These are phyloP conservation scores for Octodon degus DNA, from an alignment of 2,113 vertebrate genomes.

Conservation along the genomic window DNA sequence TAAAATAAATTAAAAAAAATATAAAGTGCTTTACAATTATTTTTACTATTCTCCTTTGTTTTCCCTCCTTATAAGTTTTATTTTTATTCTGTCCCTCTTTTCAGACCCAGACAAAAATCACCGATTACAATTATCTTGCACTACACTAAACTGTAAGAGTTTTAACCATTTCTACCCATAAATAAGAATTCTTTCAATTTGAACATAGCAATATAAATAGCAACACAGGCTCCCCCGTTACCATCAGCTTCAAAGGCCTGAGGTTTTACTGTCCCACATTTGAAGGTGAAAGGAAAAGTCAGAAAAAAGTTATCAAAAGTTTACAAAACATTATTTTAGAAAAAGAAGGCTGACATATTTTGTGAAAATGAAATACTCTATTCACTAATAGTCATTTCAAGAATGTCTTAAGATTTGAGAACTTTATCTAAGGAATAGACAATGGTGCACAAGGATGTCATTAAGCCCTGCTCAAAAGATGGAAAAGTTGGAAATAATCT, in stretches of 20 bases:
- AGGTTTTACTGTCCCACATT: neutral
- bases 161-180: neutral
- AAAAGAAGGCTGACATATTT: neutral
- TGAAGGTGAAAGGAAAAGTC: neutral
- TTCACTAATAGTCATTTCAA: conserved; percentile 41
- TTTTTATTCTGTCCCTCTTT: neutral
- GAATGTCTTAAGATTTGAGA: neutral
- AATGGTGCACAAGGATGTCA: neutral
- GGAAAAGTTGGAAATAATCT: conserved; percentile 10
- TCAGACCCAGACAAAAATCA: neutral
- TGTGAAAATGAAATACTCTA: neutral
- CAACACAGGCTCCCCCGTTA: neutral
- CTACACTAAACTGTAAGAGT: neutral
- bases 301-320: neutral
- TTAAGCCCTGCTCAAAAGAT: neutral
- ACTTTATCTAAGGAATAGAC: conserved; percentile 45
- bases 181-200: neutral
- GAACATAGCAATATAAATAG: neutral
- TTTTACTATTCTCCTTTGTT: neutral
- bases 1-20: no score
- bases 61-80: neutral
- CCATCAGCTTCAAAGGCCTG: neutral
- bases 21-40: neutral
- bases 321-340: neutral
- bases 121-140: neutral